phyloP scores from a whole-genome alignment of 2,113 vertebrate species.

The Amazona guildingii region DNA sequence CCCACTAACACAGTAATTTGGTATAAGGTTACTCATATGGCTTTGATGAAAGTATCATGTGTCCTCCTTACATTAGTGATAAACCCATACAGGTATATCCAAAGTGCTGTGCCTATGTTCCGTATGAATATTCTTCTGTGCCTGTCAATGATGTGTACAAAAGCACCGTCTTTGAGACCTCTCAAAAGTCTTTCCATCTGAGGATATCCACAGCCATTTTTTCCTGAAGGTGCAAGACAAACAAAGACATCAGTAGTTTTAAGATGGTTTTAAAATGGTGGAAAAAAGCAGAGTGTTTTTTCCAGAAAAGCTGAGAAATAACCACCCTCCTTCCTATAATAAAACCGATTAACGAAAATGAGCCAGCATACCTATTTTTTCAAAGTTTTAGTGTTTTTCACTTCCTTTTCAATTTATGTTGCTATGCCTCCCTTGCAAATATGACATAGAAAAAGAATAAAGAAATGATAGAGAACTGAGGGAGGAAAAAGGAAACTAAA shows the following conservation, averaged over 20 bases:
- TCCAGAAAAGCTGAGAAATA: not conserved
- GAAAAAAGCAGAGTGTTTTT: not conserved
- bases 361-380: fast-evolving
- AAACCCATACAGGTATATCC: not conserved
- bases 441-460: not conserved
- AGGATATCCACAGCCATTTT: not conserved
- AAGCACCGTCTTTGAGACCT: not conserved
- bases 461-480: not conserved
- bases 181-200: not conserved
- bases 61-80: not conserved
- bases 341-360: not conserved
- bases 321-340: fast-evolving
- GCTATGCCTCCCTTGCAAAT: not conserved
- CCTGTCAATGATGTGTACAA: fast-evolving
- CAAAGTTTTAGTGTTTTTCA: not conserved
- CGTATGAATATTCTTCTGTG: not conserved
- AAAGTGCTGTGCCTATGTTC: not conserved
- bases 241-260: not conserved
- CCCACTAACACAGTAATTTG: not conserved
- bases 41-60: not conserved
- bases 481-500: not conserved
- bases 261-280: not conserved
- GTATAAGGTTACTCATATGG: not conserved
- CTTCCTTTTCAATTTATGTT: not conserved
- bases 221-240: not conserved